phyloP scores from a whole-genome alignment of 2,113 vertebrate species.

The Nipponia nippon region DNA sequence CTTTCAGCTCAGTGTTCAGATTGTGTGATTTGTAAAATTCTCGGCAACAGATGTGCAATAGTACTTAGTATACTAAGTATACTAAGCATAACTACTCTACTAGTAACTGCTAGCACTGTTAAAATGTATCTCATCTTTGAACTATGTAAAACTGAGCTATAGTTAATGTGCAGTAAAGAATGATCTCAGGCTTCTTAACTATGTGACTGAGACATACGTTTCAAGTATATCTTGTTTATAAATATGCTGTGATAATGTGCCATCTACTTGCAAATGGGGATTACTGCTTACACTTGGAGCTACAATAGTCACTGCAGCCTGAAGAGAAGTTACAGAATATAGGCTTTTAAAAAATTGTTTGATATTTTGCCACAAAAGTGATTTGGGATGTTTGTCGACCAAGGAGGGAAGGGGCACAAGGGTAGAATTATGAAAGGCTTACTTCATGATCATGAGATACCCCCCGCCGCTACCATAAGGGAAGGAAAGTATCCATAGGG shows the following conservation, averaged over 20 bases:
- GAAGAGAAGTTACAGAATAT: background rate
- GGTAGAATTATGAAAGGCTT: background rate
- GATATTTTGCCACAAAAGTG: background rate
- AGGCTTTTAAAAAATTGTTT: background rate
- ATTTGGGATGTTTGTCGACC: background rate
- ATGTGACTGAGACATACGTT: background rate
- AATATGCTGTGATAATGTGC: constrained; percentile 32
- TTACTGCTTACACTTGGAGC: background rate
- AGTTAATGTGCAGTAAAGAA: background rate
- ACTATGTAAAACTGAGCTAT: background rate
- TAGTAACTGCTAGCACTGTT: background rate
- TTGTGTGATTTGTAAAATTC: background rate
- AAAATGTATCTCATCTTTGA: background rate
- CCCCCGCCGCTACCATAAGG: background rate
- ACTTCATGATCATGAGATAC: background rate
- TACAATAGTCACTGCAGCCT: background rate
- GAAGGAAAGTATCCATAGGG: background rate
- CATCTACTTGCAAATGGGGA: constrained; percentile 40
- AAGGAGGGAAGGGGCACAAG: background rate
- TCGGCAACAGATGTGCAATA: background rate
- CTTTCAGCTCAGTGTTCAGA: background rate
- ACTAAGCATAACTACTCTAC: background rate
- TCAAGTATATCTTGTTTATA: constrained; percentile 1
- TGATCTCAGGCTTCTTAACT: background rate
- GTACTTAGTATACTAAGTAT: background rate